Conservation (phyloP, 2,888 invertebrate genomes). For the Camponotus fellah region DNA sequence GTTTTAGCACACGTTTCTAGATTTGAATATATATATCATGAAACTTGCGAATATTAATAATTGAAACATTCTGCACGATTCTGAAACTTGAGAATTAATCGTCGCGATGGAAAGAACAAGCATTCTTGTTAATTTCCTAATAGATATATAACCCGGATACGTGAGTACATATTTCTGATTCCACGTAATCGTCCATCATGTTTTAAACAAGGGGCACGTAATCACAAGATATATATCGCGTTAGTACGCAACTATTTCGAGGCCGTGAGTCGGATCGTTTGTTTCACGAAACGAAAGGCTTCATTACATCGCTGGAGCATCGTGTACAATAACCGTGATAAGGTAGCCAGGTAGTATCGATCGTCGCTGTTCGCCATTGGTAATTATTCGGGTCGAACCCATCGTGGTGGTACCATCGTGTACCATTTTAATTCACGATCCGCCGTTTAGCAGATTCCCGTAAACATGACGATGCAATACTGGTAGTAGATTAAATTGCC, state of each 20-base stretch:
- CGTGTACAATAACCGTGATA: slow-evolving; percentile 71
- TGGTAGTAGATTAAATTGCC: neutral
- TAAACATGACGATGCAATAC: neutral
- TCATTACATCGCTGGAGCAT: slow-evolving; percentile 36
- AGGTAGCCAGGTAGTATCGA: slow-evolving; percentile 68
- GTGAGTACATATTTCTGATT: slow-evolving; percentile 29
- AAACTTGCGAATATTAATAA: slow-evolving; percentile 1
- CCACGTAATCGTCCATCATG: slow-evolving; percentile 35
- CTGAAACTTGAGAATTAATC: neutral
- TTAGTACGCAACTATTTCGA: slow-evolving; percentile 62
- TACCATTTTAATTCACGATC: slow-evolving; percentile 64
- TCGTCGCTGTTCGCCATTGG: slow-evolving; percentile 53
- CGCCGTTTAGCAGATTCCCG: neutral
- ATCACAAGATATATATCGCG: slow-evolving; percentile 34
- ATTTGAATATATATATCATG: neutral
- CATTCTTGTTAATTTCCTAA: slow-evolving; percentile 7
- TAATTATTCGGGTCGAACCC: slow-evolving; percentile 69
- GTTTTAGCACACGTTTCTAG: neutral
- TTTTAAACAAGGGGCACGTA: slow-evolving; percentile 48
- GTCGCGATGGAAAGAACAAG: slow-evolving; percentile 1
- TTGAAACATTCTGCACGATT: neutral
- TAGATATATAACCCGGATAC: slow-evolving; percentile 18
- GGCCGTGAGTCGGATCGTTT: slow-evolving; percentile 62
- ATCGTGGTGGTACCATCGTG: slow-evolving; percentile 70
- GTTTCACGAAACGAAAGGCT: slow-evolving; percentile 49